These are phyloP conservation scores for Eubasilissa splendida DNA, from an alignment of 2,888 invertebrate species.

Conservation along the genomic window DNA sequence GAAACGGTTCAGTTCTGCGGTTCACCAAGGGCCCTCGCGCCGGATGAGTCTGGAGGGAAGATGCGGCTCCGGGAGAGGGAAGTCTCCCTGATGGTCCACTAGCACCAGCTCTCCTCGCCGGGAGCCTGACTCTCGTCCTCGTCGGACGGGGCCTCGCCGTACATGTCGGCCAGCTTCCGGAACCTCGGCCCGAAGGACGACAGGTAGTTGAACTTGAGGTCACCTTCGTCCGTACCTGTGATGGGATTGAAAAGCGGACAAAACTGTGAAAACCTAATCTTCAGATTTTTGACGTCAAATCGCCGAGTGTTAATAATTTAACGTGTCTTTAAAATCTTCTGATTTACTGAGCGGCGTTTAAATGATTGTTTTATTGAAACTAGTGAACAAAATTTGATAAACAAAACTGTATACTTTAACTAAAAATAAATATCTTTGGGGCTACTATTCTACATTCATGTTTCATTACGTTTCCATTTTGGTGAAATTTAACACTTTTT, in stretches of 20 bases:
- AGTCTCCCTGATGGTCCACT: constrained; percentile 63
- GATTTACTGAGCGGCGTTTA: no score
- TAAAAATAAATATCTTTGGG: no score
- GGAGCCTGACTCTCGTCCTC: constrained; percentile 85
- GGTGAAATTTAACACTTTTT: no score
- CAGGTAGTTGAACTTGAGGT: constrained; percentile 94
- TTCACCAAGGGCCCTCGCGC: constrained; percentile 29
- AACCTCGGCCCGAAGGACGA: constrained; percentile 97
- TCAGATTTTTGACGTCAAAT: background rate
- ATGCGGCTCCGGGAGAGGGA: constrained; percentile 22
- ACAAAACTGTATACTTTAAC: no score
- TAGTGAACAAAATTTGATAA: no score
- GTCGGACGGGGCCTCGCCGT: constrained; percentile 90
- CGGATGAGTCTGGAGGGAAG: constrained; percentile 28
- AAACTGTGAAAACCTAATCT: background rate
- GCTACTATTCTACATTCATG: no score
- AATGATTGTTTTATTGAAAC: no score
- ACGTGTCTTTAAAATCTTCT: no score
- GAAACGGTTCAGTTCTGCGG: constrained; percentile 16
- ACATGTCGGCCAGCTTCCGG: constrained; percentile 94
- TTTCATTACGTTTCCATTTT: no score
- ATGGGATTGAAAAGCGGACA: background rate
- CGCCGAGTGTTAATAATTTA: no score
- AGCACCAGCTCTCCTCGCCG: constrained; percentile 90
- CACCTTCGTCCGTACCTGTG: constrained; percentile 90